Evolutionary conservation across 2,888 invertebrate genomes (phyloP).

Genomic region (Meiosimyza decipiens): DNA sequence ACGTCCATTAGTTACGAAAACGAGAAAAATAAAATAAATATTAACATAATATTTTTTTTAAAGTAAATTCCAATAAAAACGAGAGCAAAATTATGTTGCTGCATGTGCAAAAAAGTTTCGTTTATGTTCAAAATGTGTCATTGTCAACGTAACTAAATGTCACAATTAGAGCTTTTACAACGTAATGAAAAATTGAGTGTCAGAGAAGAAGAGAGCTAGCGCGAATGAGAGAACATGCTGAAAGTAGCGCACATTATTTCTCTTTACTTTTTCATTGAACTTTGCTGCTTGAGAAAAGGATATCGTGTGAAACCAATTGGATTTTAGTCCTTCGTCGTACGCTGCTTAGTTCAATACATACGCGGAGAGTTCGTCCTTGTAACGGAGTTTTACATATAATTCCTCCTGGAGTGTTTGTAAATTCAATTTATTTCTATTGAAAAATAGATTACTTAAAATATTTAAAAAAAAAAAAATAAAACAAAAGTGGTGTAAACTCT

Average conservation of each 20-base stretch:
- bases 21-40: not conserved
- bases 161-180: slow-evolving; percentile 7
- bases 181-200: not conserved
- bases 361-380: not conserved
- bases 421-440: too few species aligned
- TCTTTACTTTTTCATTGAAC: too few species aligned
- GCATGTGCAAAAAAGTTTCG: not conserved
- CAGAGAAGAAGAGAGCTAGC: not conserved
- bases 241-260: too few species aligned
- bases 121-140: slow-evolving; percentile 15
- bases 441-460: too few species aligned
- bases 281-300: too few species aligned
- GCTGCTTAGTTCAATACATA: slow-evolving; percentile 7
- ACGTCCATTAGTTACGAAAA: not conserved
- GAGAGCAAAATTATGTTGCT: too few species aligned
- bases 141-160: slow-evolving; percentile 6
- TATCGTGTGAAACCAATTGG: not conserved
- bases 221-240: not conserved
- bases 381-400: too few species aligned
- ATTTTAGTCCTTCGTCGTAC: slow-evolving; percentile 29
- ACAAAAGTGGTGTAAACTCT: too few species aligned
- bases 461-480: too few species aligned
- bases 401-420: too few species aligned
- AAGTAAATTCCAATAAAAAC: too few species aligned
- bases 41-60: too few species aligned